Evolutionary conservation across 2,113 vertebrate genomes (phyloP).

Genomic region (Lethenteron camtschaticum): DNA sequence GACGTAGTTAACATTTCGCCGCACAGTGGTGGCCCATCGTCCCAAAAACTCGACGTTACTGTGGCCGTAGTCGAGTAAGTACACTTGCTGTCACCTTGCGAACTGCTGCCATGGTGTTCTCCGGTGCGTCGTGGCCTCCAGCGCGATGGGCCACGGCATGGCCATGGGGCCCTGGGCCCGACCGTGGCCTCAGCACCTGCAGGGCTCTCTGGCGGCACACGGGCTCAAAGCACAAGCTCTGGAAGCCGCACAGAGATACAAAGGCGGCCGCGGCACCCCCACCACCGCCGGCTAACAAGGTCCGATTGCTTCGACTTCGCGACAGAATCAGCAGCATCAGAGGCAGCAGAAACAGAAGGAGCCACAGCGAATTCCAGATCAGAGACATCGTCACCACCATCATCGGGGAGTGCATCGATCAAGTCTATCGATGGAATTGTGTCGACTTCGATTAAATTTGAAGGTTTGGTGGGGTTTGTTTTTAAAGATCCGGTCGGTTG

Average conservation of each 20-base stretch:
- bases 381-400: constrained; percentile 36
- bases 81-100: constrained; percentile 27
- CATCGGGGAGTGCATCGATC: constrained; percentile 12
- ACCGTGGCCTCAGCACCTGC: constrained; percentile 31
- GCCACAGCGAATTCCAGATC: constrained; percentile 21
- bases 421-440: too few relatives aligned
- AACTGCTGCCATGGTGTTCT: constrained; percentile 72
- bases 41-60: too few relatives aligned
- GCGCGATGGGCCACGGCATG: constrained; percentile 56
- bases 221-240: constrained; percentile 39
- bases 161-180: constrained; percentile 16
- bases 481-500: too few relatives aligned
- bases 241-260: constrained; percentile 33
- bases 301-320: constrained; percentile 22
- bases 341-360: too few relatives aligned
- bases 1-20: too few relatives aligned
- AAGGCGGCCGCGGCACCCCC: constrained; percentile 21
- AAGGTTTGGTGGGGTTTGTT: too few relatives aligned
- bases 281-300: constrained; percentile 26
- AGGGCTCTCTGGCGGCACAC: constrained; percentile 23
- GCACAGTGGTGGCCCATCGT: too few relatives aligned
- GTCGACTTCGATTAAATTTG: too few relatives aligned
- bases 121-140: constrained; percentile 66
- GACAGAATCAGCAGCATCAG: too few relatives aligned
- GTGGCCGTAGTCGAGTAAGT: too few relatives aligned